Conservation (phyloP, 1,140 invertebrate genomes). For the Microplitis demolitor region DNA sequence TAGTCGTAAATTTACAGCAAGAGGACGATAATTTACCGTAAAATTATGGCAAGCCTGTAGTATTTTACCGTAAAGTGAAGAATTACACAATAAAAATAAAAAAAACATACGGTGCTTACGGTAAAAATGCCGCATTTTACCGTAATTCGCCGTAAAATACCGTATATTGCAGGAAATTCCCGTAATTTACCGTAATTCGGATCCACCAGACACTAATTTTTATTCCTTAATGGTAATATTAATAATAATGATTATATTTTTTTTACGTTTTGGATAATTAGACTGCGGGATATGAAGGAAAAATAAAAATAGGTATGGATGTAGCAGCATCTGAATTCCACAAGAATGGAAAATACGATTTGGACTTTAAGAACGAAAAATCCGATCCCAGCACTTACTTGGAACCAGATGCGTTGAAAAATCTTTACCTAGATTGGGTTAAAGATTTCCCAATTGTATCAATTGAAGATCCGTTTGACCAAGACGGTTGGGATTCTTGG, state of each 20-base stretch:
- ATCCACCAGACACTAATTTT: too few relatives aligned
- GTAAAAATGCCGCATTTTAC: too few relatives aligned
- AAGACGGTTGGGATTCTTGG: slow-evolving; percentile 97
- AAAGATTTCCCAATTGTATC: slow-evolving; percentile 95
- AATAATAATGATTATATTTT: background rate
- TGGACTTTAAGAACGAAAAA: slow-evolving; percentile 97
- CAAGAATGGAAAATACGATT: slow-evolving; percentile 87
- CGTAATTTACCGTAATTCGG: too few relatives aligned
- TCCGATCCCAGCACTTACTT: slow-evolving; percentile 82
- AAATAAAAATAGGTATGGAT: slow-evolving; percentile 94
- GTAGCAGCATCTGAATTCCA: slow-evolving; percentile 97
- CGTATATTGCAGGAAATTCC: too few relatives aligned
- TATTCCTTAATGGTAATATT: too few relatives aligned
- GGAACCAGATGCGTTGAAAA: slow-evolving; percentile 78
- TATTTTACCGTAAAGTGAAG: too few relatives aligned
- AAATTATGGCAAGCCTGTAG: too few relatives aligned
- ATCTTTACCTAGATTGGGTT: slow-evolving; percentile 90
- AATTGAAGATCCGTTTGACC: slow-evolving; percentile 98
- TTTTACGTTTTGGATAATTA: slow-evolving; percentile 37
- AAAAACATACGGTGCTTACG: too few relatives aligned
- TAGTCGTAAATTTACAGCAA: too few relatives aligned
- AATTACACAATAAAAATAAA: too few relatives aligned
- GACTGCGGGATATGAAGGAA: slow-evolving; percentile 66
- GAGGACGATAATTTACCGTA: too few relatives aligned
- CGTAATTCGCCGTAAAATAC: too few relatives aligned